These are phyloP conservation scores for Scaptomyza graminum DNA, from an alignment of 1,140 invertebrate genomes.

Conservation along the genomic window DNA sequence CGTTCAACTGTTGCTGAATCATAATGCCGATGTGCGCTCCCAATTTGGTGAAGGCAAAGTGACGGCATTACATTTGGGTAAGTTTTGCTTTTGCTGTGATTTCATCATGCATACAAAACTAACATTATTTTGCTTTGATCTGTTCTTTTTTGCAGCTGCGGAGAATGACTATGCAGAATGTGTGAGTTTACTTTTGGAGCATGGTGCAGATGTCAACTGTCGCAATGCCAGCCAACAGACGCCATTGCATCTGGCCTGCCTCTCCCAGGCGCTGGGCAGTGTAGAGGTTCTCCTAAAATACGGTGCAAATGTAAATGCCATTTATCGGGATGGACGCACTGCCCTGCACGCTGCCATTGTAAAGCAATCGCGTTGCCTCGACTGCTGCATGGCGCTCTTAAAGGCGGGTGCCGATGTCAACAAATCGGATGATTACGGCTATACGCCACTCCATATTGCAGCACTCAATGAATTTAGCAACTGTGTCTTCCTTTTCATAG, in stretches of 20 bases:
- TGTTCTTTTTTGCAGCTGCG: constrained; percentile 84
- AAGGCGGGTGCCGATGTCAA: constrained; percentile 90
- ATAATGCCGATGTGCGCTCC: constrained; percentile 90
- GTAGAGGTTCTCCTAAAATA: constrained; percentile 87
- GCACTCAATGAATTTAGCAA: constrained; percentile 92
- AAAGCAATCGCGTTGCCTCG: constrained; percentile 89
- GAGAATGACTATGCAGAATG: constrained; percentile 91
- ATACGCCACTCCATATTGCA: constrained; percentile 91
- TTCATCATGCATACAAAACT: background rate
- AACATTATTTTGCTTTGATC: background rate
- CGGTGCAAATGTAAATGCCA: constrained; percentile 87
- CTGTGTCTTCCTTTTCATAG: constrained; percentile 90
- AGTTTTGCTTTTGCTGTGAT: constrained; percentile 5
- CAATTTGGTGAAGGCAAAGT: constrained; percentile 88
- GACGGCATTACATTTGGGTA: constrained; percentile 90
- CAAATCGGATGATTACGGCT: constrained; percentile 90
- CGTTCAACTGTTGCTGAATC: constrained; percentile 87
- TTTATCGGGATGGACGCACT: constrained; percentile 89
- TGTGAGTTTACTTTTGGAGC: constrained; percentile 88
- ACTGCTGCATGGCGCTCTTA: constrained; percentile 88
- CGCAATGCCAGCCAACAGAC: constrained; percentile 90
- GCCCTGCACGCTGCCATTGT: constrained; percentile 92
- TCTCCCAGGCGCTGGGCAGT: constrained; percentile 90
- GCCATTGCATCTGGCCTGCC: constrained; percentile 90
- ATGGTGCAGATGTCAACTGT: constrained; percentile 88